Conservation (phyloP, 2,797 vertebrate species). For the Gorsachius magnificus region DNA sequence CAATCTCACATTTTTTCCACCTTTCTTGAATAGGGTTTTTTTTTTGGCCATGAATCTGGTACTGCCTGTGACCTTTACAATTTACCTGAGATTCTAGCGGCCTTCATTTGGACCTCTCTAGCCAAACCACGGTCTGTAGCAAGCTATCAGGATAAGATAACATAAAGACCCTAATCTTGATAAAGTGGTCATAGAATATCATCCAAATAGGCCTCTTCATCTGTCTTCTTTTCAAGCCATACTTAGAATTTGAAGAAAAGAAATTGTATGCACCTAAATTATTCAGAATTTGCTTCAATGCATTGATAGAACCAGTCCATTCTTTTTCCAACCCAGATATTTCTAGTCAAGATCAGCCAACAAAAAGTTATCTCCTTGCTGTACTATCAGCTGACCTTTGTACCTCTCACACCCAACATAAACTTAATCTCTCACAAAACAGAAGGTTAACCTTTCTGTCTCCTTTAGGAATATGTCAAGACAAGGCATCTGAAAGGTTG, state of each 20-base stretch:
- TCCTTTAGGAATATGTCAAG: background rate
- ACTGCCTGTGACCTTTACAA: background rate
- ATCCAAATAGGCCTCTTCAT: background rate
- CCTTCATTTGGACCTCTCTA: background rate
- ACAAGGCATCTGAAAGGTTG: background rate
- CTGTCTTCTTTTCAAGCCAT: background rate
- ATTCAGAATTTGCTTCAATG: background rate
- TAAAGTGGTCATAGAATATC: background rate
- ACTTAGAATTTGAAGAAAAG: background rate
- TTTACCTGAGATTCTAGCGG: background rate
- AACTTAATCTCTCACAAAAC: background rate
- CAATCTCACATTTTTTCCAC: background rate
- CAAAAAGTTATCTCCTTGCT: background rate
- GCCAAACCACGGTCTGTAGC: background rate
- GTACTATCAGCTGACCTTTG: background rate
- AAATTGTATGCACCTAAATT: background rate
- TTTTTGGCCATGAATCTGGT: background rate
- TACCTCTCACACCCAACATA: background rate
- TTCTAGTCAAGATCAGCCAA: background rate
- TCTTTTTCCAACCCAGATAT: background rate
- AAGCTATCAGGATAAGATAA: background rate
- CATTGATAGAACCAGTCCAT: background rate
- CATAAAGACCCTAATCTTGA: background rate
- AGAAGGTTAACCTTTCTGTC: background rate
- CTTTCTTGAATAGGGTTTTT: background rate